phyloP scores from a whole-genome alignment of 2,888 invertebrate genomes.

The Athalia rosae region DNA sequence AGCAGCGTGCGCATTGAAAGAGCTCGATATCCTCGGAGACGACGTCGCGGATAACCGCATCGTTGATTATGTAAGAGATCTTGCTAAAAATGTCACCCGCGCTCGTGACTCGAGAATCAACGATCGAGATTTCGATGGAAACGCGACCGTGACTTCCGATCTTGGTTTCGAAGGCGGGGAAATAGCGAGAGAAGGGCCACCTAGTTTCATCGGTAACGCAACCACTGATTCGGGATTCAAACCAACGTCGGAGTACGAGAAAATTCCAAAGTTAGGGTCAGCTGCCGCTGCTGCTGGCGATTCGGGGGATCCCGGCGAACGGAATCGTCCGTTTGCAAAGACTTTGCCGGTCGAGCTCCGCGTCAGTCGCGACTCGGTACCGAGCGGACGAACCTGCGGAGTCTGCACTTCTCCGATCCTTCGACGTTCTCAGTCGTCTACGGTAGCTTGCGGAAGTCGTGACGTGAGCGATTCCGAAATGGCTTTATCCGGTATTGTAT shows the following conservation, averaged over 20 bases:
- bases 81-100: conserved; percentile 56
- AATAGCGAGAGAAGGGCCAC: background rate
- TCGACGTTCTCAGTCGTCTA: background rate
- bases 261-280: conserved; percentile 6
- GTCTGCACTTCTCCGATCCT: conserved; percentile 19
- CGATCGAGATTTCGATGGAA: background rate
- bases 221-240: too few species aligned
- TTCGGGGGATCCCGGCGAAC: background rate
- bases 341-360: background rate
- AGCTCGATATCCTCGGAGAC: conserved; percentile 53
- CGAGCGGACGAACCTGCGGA: conserved; percentile 26
- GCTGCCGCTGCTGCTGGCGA: conserved; percentile 8
- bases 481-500: background rate
- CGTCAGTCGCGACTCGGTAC: conserved; percentile 20
- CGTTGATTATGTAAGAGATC: conserved; percentile 58
- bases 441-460: background rate
- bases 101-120: conserved; percentile 9
- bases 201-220: background rate
- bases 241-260: background rate
- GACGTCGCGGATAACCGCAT: conserved; percentile 52
- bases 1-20: conserved; percentile 55
- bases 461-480: conserved; percentile 24
- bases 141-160: background rate
- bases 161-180: background rate
- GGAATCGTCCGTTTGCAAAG: background rate